phyloP scores from a whole-genome alignment of 2,113 vertebrate genomes.

The Erpornis zantholeuca region DNA sequence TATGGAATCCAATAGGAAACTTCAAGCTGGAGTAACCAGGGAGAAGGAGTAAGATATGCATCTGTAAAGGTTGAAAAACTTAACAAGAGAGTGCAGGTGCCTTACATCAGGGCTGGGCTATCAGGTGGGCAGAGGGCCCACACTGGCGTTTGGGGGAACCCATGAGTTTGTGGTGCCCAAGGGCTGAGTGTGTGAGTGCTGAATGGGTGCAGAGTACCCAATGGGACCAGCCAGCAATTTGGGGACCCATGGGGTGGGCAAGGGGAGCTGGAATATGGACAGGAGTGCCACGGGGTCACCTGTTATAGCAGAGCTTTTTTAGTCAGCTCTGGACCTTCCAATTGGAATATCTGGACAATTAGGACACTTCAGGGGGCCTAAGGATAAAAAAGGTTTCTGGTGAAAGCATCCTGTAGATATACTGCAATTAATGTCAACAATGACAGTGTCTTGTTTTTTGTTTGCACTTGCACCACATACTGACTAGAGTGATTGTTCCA shows the following conservation, averaged over 20 bases:
- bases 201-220: neutral
- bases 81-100: neutral
- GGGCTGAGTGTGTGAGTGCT: neutral
- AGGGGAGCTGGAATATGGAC: fast-evolving
- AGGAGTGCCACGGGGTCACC: fast-evolving
- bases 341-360: neutral
- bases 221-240: fast-evolving
- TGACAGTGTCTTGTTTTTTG: neutral
- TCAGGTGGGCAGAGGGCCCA: fast-evolving
- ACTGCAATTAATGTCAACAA: neutral
- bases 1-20: neutral
- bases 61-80: neutral
- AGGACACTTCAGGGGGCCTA: neutral
- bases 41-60: neutral
- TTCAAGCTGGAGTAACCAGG: neutral
- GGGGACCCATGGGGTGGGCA: fast-evolving
- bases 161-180: neutral
- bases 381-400: fast-evolving
- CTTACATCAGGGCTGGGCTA: neutral
- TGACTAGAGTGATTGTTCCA: slow-evolving; percentile 14
- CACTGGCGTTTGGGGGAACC: neutral
- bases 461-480: neutral
- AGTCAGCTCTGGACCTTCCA: neutral
- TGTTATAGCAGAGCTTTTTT: neutral
- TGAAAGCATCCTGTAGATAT: neutral